These are phyloP conservation scores for Chamaetylas fuelleborni DNA, from an alignment of 2,113 vertebrate species.

Conservation along the genomic window DNA sequence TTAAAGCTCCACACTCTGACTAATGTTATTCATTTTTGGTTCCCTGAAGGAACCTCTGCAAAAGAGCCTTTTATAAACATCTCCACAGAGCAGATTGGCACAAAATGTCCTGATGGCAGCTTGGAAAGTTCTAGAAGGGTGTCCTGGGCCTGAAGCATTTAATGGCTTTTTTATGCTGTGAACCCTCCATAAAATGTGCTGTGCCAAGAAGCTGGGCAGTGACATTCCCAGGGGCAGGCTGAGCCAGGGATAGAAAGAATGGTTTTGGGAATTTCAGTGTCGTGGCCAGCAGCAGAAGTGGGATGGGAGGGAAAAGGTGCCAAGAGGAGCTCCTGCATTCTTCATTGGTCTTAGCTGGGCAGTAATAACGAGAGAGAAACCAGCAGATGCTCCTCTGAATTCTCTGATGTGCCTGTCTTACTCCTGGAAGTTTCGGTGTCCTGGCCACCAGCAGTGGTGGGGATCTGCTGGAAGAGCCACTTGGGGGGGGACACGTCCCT, in stretches of 20 bases:
- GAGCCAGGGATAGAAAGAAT: not conserved
- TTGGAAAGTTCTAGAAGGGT: not conserved
- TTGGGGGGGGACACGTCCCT: not conserved
- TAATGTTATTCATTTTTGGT: constrained; percentile 17
- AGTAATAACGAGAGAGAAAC: not conserved
- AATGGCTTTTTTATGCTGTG: not conserved
- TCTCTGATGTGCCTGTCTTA: not conserved
- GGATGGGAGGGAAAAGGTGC: not conserved
- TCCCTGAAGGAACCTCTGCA: constrained; percentile 5
- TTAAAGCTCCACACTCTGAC: constrained; percentile 12
- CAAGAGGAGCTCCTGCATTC: too few species aligned
- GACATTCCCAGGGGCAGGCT: not conserved
- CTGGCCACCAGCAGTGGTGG: not conserved
- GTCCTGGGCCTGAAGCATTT: not conserved
- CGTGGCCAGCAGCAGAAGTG: not conserved
- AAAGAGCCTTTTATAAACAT: not conserved
- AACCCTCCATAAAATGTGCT: not conserved
- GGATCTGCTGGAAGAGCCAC: not conserved
- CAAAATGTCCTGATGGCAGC: not conserved
- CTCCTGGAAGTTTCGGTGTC: not conserved
- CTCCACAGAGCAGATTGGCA: not conserved
- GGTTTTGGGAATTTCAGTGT: not conserved
- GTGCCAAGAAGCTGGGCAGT: not conserved
- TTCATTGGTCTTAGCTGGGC: not conserved
- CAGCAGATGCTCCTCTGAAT: not conserved